Evolutionary conservation across 2,113 vertebrate genomes (phyloP).

Genomic region (Toxotes chatareus): DNA sequence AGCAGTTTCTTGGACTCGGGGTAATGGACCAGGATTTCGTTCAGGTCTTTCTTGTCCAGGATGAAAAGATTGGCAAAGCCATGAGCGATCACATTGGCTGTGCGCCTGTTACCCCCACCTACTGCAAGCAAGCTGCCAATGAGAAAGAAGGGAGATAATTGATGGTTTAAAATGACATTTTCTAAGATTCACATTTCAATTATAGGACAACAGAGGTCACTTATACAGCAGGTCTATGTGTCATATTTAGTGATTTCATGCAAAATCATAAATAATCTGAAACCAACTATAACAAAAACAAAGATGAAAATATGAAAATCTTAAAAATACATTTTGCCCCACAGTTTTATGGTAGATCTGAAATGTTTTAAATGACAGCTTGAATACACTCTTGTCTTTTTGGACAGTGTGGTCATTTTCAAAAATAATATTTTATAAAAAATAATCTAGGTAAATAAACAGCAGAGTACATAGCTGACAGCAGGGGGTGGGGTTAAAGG

Average conservation of each 20-base stretch:
- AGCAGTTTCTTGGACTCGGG: constrained; percentile 97
- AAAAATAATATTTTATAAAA: no score
- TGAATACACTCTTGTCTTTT: not conserved
- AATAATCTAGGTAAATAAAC: not conserved
- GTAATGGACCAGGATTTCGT: constrained; percentile 95
- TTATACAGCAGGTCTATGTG: not conserved
- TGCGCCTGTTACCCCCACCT: constrained; percentile 94
- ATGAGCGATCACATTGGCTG: constrained; percentile 93
- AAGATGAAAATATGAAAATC: not conserved
- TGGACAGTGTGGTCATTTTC: not conserved
- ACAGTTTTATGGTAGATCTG: no score
- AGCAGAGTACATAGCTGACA: not conserved
- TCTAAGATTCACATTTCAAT: no score
- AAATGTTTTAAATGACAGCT: not conserved
- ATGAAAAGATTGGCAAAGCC: constrained; percentile 98
- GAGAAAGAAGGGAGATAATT: constrained; percentile 1
- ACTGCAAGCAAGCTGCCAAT: constrained; percentile 89
- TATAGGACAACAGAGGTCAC: no score
- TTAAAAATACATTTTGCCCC: not conserved
- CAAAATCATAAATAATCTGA: not conserved
- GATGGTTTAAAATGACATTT: not conserved
- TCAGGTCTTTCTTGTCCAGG: constrained; percentile 96
- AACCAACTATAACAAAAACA: not conserved
- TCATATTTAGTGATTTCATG: not conserved
- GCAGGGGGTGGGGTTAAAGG: not conserved